A percentile compares a stretch with the other conserved stretches of the same genome.
These are phyloP conservation scores for Gobiocypris rarus DNA, from an alignment of 2,113 vertebrate genomes.

Conservation along the genomic window DNA sequence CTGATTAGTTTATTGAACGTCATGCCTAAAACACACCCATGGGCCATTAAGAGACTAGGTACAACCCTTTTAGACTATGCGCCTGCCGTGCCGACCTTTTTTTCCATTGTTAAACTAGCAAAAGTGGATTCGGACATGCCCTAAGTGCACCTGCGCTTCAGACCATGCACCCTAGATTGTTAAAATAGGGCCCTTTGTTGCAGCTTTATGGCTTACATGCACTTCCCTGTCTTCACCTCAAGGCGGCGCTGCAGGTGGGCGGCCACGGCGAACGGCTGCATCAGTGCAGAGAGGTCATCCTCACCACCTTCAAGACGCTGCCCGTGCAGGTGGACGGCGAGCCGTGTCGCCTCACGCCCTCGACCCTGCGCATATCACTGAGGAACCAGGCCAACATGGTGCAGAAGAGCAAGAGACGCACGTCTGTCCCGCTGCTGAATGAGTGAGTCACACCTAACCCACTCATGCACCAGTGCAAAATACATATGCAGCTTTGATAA, in stretches of 20 bases:
- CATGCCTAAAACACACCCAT: too few species aligned
- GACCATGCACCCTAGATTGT: too few species aligned
- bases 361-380: slow-evolving; percentile 88
- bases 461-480: too few species aligned
- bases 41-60: too few species aligned
- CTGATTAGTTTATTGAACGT: too few species aligned
- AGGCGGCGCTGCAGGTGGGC: slow-evolving; percentile 97
- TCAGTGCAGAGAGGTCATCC: slow-evolving; percentile 92
- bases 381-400: slow-evolving; percentile 99
- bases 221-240: slow-evolving; percentile 46
- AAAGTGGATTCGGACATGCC: too few species aligned
- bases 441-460: slow-evolving; percentile 80
- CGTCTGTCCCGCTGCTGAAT: slow-evolving; percentile 89
- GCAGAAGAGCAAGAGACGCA: slow-evolving; percentile 97
- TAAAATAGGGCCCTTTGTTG: too few species aligned
- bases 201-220: neutral
- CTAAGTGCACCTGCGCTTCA: too few species aligned
- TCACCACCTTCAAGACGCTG: slow-evolving; percentile 93
- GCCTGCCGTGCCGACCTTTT: too few species aligned
- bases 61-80: too few species aligned
- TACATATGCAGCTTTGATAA: too few species aligned
- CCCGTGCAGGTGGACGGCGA: slow-evolving; percentile 98
- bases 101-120: too few species aligned
- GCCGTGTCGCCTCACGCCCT: slow-evolving; percentile 90
- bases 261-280: slow-evolving; percentile 94